Evolutionary conservation across 2,888 invertebrate species (phyloP).

Genomic region (Rutpela maculata): DNA sequence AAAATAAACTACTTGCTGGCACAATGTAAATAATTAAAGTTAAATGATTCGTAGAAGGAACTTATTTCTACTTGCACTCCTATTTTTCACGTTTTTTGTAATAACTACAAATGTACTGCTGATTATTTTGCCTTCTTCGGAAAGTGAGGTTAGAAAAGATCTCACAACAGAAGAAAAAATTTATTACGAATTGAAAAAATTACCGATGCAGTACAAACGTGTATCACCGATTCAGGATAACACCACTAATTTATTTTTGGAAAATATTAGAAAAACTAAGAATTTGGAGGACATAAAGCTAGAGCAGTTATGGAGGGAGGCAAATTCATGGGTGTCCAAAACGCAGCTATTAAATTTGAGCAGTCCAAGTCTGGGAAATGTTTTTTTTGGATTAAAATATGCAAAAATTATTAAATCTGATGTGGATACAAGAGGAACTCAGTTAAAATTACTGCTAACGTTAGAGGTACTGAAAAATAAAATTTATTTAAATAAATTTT

Average conservation of each 20-base stretch:
- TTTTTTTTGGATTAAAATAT: slow-evolving; percentile 80
- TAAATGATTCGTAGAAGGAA: slow-evolving; percentile 66
- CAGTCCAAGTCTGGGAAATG: slow-evolving; percentile 77
- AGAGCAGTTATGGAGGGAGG: slow-evolving; percentile 67
- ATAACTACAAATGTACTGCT: slow-evolving; percentile 64
- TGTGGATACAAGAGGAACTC: slow-evolving; percentile 90
- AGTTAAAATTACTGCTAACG: slow-evolving; percentile 88
- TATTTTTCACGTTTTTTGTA: slow-evolving; percentile 63
- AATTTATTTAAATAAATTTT: neutral
- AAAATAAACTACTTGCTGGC: neutral
- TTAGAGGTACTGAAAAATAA: slow-evolving; percentile 78
- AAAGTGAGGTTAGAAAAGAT: slow-evolving; percentile 61
- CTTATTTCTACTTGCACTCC: slow-evolving; percentile 57
- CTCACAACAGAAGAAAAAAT: slow-evolving; percentile 59
- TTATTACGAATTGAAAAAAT: slow-evolving; percentile 56
- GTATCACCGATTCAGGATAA: slow-evolving; percentile 50
- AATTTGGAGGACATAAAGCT: slow-evolving; percentile 45
- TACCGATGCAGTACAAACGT: slow-evolving; percentile 56
- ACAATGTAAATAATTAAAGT: slow-evolving; percentile 18
- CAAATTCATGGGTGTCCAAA: slow-evolving; percentile 71
- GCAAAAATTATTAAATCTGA: slow-evolving; percentile 84
- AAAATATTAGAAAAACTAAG: slow-evolving; percentile 49
- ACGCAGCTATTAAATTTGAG: slow-evolving; percentile 69
- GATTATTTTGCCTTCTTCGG: slow-evolving; percentile 58
- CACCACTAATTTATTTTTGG: slow-evolving; percentile 60